Evolutionary conservation across 2,113 vertebrate species (phyloP).

Genomic region (Illadopsis cleaveri): DNA sequence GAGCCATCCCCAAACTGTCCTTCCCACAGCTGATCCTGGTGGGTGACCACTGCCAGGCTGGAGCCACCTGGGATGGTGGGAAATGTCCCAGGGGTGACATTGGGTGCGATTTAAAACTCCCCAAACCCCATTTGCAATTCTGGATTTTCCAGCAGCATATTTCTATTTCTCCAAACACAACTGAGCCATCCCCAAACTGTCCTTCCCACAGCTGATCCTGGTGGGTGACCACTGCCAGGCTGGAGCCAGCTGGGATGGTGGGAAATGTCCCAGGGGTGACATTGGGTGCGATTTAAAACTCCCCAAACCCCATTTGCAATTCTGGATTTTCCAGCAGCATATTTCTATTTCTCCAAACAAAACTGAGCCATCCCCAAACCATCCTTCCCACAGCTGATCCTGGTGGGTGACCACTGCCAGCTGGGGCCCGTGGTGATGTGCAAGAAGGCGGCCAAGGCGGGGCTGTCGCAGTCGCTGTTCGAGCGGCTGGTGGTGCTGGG

Average conservation of each 20-base stretch:
- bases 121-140: accelerated
- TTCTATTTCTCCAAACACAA: accelerated
- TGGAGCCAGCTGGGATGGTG: constrained; percentile 38
- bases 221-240: constrained; percentile 98
- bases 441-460: constrained; percentile 96
- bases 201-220: constrained; percentile 88
- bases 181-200: accelerated
- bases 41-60: constrained; percentile 97
- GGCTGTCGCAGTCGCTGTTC: constrained; percentile 93
- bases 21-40: constrained; percentile 92
- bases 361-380: accelerated
- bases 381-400: constrained; percentile 83
- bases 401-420: constrained; percentile 98
- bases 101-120: accelerated
- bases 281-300: accelerated
- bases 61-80: not conserved
- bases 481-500: constrained; percentile 95
- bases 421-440: constrained; percentile 98
- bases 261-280: not conserved
- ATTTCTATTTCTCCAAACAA: accelerated
- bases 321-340: too few species aligned
- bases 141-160: too few species aligned
- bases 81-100: not conserved
- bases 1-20: accelerated
- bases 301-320: accelerated